A percentile compares a stretch with the other conserved stretches of the same genome.
These are phyloP conservation scores for Syngnathus rostellatus DNA, from an alignment of 2,797 vertebrate species.

Conservation along the genomic window DNA sequence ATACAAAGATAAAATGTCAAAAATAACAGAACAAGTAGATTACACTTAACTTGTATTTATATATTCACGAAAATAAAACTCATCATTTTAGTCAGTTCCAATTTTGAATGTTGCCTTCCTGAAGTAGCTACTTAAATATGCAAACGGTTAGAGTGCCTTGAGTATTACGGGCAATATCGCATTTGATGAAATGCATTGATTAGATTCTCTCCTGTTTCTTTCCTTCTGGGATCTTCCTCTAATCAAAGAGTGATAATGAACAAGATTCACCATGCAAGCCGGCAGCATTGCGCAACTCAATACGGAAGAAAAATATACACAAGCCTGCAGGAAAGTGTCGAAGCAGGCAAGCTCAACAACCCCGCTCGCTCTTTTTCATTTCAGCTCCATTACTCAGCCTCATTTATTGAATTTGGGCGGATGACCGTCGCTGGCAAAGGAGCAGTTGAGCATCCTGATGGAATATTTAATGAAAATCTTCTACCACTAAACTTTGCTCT, in stretches of 20 bases:
- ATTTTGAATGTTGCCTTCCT: no score
- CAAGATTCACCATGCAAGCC: neutral
- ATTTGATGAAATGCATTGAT: neutral
- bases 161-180: neutral
- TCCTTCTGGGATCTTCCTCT: neutral
- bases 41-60: no score
- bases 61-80: no score
- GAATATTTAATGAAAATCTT: slow-evolving; percentile 27
- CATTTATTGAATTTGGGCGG: slow-evolving; percentile 29
- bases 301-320: neutral
- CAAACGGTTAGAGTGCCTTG: no score
- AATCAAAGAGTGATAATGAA: slow-evolving; percentile 3
- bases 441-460: slow-evolving; percentile 12
- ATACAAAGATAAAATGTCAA: no score
- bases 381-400: slow-evolving; percentile 25
- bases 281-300: neutral
- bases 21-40: no score
- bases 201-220: neutral
- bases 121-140: no score
- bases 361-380: slow-evolving; percentile 22
- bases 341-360: neutral
- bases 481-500: neutral
- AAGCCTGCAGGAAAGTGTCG: neutral
- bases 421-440: slow-evolving; percentile 14
- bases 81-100: no score